Evolutionary conservation across 2,888 invertebrate genomes (phyloP).

Genomic region (Dicycla oo): DNA sequence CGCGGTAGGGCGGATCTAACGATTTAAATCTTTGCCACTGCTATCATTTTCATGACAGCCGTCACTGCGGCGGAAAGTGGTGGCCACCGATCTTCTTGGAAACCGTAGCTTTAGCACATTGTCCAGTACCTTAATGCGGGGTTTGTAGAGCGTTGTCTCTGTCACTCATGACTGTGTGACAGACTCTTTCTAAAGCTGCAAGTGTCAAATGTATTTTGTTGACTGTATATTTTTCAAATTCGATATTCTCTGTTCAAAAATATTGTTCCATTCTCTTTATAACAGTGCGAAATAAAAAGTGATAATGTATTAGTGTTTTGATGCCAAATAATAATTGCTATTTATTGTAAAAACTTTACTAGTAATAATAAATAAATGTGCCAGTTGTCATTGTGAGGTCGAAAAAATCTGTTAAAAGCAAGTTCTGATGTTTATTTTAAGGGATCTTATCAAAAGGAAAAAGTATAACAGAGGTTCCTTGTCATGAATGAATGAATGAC

Average conservation of each 20-base stretch:
- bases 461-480: too few species aligned
- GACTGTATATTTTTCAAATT: not conserved
- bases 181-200: not conserved
- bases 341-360: slow-evolving; percentile 73
- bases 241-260: not conserved
- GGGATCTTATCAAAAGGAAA: too few species aligned
- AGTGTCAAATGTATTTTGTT: not conserved
- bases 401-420: slow-evolving; percentile 45
- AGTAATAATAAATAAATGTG: slow-evolving; percentile 67
- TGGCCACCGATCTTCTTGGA: too few species aligned
- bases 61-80: too few species aligned
- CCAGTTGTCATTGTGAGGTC: slow-evolving; percentile 78
- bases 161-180: not conserved
- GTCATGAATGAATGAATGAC: too few species aligned
- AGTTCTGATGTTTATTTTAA: not conserved
- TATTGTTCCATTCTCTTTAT: not conserved
- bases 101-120: too few species aligned
- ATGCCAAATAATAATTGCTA: slow-evolving; percentile 86
- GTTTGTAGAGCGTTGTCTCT: not conserved
- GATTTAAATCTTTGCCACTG: too few species aligned
- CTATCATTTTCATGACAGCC: too few species aligned
- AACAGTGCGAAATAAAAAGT: slow-evolving; percentile 46
- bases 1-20: too few species aligned
- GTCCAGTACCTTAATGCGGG: not conserved
- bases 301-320: slow-evolving; percentile 71